phyloP scores from a whole-genome alignment of 1,140 invertebrate species.

The Pissodes strobi region DNA sequence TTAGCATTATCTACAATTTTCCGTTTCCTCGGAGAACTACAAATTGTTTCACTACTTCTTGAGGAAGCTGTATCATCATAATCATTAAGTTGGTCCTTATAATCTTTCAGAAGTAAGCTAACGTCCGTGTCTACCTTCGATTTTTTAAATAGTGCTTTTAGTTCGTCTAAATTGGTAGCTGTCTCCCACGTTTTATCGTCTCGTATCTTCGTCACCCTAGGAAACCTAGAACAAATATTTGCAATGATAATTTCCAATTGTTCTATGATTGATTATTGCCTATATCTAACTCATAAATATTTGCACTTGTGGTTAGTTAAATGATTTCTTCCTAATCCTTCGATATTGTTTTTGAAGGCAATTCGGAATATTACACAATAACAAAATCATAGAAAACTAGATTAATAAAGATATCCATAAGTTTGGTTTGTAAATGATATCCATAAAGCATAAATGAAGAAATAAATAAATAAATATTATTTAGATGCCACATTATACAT shows the following conservation, averaged over 20 bases:
- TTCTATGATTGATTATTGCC: neutral
- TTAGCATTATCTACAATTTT: slow-evolving; percentile 5
- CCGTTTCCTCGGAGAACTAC: slow-evolving; percentile 37
- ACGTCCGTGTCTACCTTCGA: slow-evolving; percentile 72
- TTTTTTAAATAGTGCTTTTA: slow-evolving; percentile 68
- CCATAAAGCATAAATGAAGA: too few species aligned
- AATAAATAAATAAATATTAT: too few species aligned
- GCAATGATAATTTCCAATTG: neutral
- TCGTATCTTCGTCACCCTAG: slow-evolving; percentile 81
- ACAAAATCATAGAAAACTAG: too few species aligned
- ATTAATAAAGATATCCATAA: too few species aligned
- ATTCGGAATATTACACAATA: too few species aligned
- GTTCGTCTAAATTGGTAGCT: slow-evolving; percentile 78
- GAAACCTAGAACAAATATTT: slow-evolving; percentile 66
- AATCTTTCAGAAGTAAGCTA: slow-evolving; percentile 61
- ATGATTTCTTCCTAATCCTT: too few species aligned
- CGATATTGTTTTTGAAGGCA: too few species aligned
- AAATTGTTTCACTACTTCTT: slow-evolving; percentile 4
- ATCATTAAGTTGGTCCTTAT: slow-evolving; percentile 38
- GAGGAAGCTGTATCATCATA: neutral
- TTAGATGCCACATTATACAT: too few species aligned
- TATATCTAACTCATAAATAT: neutral
- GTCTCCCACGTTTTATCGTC: slow-evolving; percentile 83
- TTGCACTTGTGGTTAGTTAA: too few species aligned
- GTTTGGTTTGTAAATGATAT: too few species aligned